Evolutionary conservation across 2,888 invertebrate species (phyloP).

Genomic region (Timema podura): DNA sequence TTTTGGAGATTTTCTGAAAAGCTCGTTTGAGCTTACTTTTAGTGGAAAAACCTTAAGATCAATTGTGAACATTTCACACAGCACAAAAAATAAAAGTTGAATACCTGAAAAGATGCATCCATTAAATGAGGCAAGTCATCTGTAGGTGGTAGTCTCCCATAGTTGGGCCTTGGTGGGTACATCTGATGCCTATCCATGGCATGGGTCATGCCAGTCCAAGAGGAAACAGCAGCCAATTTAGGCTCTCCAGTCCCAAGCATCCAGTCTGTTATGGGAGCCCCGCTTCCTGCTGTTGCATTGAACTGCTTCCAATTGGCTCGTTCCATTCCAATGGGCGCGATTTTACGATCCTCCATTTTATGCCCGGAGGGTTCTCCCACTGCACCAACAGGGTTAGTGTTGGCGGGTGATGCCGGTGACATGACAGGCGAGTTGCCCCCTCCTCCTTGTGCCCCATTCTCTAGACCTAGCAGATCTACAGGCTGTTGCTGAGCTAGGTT

Average conservation of each 20-base stretch:
- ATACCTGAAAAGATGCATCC: constrained; percentile 48
- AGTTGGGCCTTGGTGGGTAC: constrained; percentile 25
- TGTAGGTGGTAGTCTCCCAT: constrained; percentile 29
- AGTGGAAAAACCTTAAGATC: too few species aligned
- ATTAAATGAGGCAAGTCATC: constrained; percentile 49
- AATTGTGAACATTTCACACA: too few species aligned
- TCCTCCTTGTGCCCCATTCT: constrained; percentile 31
- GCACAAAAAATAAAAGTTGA: too few species aligned
- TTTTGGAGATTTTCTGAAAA: too few species aligned
- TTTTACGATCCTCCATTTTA: constrained; percentile 43
- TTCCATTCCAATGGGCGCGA: constrained; percentile 44
- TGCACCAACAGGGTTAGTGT: constrained; percentile 31
- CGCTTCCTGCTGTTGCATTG: constrained; percentile 26
- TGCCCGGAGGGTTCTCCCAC: constrained; percentile 24
- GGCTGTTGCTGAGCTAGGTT: constrained; percentile 24
- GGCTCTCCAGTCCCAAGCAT: constrained; percentile 43
- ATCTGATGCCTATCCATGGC: constrained; percentile 40
- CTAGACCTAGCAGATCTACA: constrained; percentile 44
- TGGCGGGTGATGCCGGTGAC: constrained; percentile 43
- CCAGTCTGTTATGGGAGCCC: constrained; percentile 45
- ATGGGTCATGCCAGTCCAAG: constrained; percentile 38
- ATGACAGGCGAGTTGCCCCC: constrained; percentile 40
- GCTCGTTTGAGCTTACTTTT: too few species aligned
- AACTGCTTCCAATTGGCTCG: constrained; percentile 61
- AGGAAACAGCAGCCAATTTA: constrained; percentile 41